Conservation (phyloP, 2,113 vertebrate species). For the Tangachromis dhanisi region DNA sequence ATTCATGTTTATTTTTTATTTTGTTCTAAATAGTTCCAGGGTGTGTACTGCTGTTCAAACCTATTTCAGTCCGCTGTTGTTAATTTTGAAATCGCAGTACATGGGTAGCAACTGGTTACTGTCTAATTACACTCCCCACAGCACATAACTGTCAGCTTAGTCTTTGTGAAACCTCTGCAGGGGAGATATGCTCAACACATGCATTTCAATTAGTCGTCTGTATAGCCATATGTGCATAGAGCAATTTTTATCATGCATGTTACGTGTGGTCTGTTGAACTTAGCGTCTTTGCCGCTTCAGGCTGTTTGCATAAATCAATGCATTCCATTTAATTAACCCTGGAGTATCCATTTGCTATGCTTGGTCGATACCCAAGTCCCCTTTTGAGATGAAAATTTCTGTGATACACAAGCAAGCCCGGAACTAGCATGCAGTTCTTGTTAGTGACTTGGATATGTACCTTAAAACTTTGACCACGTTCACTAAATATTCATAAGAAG, state of each 20-base stretch:
- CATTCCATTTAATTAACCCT: conserved; percentile 43
- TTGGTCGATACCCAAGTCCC: conserved; percentile 3
- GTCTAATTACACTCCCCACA: conserved; percentile 34
- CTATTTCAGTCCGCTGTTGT: neutral
- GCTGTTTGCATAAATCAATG: conserved; percentile 57
- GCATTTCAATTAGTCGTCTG: conserved; percentile 30
- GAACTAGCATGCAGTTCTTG: neutral
- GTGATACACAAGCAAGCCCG: neutral
- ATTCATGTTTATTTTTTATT: neutral
- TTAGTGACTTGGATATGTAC: neutral
- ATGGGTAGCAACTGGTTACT: conserved; percentile 19
- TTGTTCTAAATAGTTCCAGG: conserved; percentile 14
- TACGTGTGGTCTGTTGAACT: conserved; percentile 15
- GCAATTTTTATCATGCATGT: conserved; percentile 24
- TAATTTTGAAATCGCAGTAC: conserved; percentile 30
- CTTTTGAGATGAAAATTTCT: neutral
- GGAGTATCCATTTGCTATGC: conserved; percentile 16
- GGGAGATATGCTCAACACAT: neutral
- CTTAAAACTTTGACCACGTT: neutral
- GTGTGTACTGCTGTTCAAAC: neutral
- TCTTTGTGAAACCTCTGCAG: neutral
- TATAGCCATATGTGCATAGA: conserved; percentile 15
- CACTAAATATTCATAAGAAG: neutral
- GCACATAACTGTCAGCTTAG: conserved; percentile 27
- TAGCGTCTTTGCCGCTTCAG: conserved; percentile 5